phyloP scores from a whole-genome alignment of 1,140 invertebrate genomes.

The Apis dorsata region DNA sequence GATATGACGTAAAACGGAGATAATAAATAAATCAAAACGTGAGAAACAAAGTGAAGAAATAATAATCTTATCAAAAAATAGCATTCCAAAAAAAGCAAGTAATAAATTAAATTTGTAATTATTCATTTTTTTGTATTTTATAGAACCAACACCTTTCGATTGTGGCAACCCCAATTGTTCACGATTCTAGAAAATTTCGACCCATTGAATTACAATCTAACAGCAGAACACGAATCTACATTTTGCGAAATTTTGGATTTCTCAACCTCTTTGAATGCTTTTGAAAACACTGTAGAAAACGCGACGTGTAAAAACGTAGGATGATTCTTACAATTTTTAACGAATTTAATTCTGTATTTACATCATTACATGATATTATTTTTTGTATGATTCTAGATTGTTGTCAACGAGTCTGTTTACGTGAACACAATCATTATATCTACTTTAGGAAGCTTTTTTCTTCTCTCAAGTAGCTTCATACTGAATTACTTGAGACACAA shows the following conservation, averaged over 20 bases:
- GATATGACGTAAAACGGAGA: neutral
- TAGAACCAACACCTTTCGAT: conserved; percentile 78
- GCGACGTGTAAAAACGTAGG: conserved; percentile 12
- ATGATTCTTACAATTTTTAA: too few species aligned
- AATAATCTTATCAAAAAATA: neutral
- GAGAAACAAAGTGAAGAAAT: neutral
- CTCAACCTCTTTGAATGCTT: conserved; percentile 28
- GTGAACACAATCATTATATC: conserved; percentile 65
- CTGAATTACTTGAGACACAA: conserved; percentile 67
- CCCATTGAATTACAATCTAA: conserved; percentile 15
- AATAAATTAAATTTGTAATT: neutral
- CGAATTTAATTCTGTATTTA: neutral
- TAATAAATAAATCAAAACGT: neutral
- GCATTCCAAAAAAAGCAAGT: neutral
- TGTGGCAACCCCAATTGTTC: conserved; percentile 84
- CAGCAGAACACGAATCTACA: conserved; percentile 28
- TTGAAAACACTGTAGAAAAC: neutral
- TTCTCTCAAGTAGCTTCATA: conserved; percentile 64
- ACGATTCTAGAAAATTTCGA: conserved; percentile 78
- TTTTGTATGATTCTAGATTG: conserved; percentile 53
- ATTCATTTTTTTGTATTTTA: conserved; percentile 57
- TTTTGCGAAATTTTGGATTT: conserved; percentile 73
- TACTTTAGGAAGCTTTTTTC: conserved; percentile 36
- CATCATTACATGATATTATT: neutral
- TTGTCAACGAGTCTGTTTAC: conserved; percentile 62